Evolutionary conservation across 92 coral and sea anemone genomes (phyloP), one percentile per base, ranked within the genome.

Genomic region (Scolanthus callimorphus): DNA sequence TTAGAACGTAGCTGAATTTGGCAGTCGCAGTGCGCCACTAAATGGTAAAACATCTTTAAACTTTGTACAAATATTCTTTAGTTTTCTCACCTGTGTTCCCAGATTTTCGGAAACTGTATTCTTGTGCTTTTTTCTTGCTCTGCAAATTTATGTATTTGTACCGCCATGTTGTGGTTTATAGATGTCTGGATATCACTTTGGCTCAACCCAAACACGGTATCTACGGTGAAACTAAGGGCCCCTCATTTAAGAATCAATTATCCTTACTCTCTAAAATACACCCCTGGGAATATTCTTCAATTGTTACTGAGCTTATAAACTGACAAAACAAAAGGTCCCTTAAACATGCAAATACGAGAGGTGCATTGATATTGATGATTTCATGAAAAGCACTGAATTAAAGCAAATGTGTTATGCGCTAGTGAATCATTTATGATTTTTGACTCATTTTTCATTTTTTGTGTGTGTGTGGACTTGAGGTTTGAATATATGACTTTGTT

Each of bases 31-130:
- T n/a, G n/a, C n/a, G n/a, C n/a, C n/a, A n/a, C n/a, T n/a, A n/a
- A n/a, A n/a, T n/a, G n/a, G n/a, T n/a, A n/a, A n/a, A n/a, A n/a
- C n/a, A n/a, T n/a, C n/a, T n/a, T n/a, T n/a, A n/a, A n/a, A n/a
- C n/a, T n/a, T n/a, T n/a, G n/a, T n/a, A n/a, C n/a, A n/a, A n/a
- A n/a, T n/a, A n/a, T n/a, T n/a, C n/a, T n/a, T n/a, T n/a, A n/a
- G n/a, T n/a, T n/a, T 29, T 31, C 54, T 6, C 59, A 79, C 85
- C 80, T 72, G 63, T 63, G 61, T 31, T 64, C 75, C 80, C 80
- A 72, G n/a, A 72, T 57, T 59, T 65, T 79, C 3, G 80, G 80
- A 53, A 65, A 79, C 53, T 66, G 49, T 22, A 13, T 41, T 1
- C 41, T 17, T 13, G 31, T 23, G 17, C 39, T 54, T 8, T 11